phyloP scores from a whole-genome alignment of 2,888 invertebrate species.

The Luffia ferchaultella region DNA sequence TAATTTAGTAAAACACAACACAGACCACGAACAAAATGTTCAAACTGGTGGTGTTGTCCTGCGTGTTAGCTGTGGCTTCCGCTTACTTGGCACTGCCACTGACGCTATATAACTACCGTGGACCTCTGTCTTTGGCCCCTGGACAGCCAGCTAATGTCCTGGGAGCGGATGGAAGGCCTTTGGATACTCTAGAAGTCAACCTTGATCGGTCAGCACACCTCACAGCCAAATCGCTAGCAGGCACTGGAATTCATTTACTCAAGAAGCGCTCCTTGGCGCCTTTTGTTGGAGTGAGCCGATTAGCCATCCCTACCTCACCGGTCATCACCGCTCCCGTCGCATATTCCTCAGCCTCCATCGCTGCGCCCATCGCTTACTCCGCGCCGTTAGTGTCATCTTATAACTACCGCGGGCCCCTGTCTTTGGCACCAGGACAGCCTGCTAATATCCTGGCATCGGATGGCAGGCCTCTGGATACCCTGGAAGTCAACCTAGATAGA shows the following conservation, averaged over 20 bases:
- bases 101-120: constrained; percentile 37
- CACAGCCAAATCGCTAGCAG: constrained; percentile 38
- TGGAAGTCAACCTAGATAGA: constrained; percentile 29
- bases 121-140: constrained; percentile 48
- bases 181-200: constrained; percentile 53
- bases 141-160: constrained; percentile 51
- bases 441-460: not conserved
- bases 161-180: constrained; percentile 47
- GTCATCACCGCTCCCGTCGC: constrained; percentile 12
- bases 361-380: constrained; percentile 19
- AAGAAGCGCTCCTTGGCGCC: constrained; percentile 26
- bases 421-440: constrained; percentile 15
- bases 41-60: constrained; percentile 70
- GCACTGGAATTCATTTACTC: constrained; percentile 30
- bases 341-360: constrained; percentile 13
- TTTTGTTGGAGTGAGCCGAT: constrained; percentile 12
- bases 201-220: constrained; percentile 48
- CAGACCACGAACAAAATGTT: constrained; percentile 56
- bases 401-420: constrained; percentile 10
- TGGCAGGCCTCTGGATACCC: constrained; percentile 16
- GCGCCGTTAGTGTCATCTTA: constrained; percentile 7
- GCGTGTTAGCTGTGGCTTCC: constrained; percentile 64
- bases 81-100: constrained; percentile 28
- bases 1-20: constrained; percentile 34
- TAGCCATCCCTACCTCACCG: constrained; percentile 15